phyloP scores from a whole-genome alignment of 2,113 vertebrate genomes.

The Tringa solitaria region DNA sequence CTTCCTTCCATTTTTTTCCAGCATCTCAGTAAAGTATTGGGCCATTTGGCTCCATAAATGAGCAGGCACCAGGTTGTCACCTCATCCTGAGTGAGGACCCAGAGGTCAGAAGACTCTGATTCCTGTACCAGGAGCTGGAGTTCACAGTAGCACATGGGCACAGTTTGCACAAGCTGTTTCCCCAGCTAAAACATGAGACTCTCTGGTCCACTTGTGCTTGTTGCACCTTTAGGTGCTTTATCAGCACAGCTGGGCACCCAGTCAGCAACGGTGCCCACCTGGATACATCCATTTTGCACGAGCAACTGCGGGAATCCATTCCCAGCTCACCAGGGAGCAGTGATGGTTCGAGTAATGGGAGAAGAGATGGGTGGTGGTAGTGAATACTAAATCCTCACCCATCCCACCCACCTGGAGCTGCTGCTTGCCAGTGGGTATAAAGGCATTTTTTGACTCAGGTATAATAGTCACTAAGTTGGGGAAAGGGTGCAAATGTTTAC shows the following conservation, averaged over 20 bases:
- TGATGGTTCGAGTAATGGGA: rapidly evolving
- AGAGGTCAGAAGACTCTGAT: background rate
- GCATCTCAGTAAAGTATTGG: background rate
- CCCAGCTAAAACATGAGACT: background rate
- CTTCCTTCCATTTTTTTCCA: background rate
- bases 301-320: background rate
- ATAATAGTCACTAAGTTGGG: background rate
- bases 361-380: background rate
- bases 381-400: background rate
- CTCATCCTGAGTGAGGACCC: background rate
- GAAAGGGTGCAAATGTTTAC: background rate
- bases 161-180: background rate
- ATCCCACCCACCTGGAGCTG: background rate
- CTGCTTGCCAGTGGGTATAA: background rate
- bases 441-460: background rate
- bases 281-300: background rate
- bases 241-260: background rate
- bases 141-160: background rate
- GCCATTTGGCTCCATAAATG: background rate
- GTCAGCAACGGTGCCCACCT: background rate
- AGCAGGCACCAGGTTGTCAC: background rate
- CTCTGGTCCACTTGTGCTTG: background rate
- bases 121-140: background rate
- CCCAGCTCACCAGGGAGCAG: background rate
- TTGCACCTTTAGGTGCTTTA: background rate